Evolutionary conservation across 2,888 invertebrate species (phyloP).

Genomic region (Micoletzkya japonica): DNA sequence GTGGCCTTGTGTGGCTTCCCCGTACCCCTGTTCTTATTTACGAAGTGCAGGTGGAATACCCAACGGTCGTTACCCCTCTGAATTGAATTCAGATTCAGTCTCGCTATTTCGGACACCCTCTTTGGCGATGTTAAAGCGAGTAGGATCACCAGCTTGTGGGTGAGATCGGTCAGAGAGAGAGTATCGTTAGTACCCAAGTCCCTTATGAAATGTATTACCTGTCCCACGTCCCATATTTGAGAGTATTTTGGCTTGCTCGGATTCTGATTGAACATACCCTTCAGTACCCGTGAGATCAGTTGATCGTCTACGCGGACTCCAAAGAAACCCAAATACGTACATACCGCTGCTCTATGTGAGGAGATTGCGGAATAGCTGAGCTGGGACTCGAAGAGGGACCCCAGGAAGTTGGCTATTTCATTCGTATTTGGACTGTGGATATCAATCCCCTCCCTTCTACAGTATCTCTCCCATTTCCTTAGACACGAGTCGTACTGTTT

Average conservation of each 20-base stretch:
- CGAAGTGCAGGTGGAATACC: neutral
- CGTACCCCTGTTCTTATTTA: slow-evolving; percentile 2
- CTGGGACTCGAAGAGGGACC: neutral
- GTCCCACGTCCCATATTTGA: neutral
- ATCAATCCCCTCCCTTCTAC: neutral
- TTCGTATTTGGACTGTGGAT: neutral
- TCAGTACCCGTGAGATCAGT: neutral
- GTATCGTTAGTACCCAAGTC: neutral
- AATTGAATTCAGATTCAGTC: neutral
- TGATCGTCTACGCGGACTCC: neutral
- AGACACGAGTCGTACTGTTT: neutral
- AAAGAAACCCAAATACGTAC: neutral
- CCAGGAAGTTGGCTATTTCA: neutral
- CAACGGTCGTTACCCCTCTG: neutral
- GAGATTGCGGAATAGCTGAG: neutral
- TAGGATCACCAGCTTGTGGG: neutral
- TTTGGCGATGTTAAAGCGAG: slow-evolving; percentile 6
- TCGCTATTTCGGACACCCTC: slow-evolving; percentile 4
- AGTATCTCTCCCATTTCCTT: neutral
- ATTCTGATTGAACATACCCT: neutral
- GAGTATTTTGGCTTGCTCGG: neutral
- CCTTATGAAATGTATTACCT: neutral
- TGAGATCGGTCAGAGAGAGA: neutral
- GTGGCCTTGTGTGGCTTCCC: neutral
- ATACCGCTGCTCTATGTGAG: neutral